Percentiles rank a stretch among this genome's conserved stretches.
Conservation (phyloP, 2,113 vertebrate genomes). For the Tinamus guttatus region DNA sequence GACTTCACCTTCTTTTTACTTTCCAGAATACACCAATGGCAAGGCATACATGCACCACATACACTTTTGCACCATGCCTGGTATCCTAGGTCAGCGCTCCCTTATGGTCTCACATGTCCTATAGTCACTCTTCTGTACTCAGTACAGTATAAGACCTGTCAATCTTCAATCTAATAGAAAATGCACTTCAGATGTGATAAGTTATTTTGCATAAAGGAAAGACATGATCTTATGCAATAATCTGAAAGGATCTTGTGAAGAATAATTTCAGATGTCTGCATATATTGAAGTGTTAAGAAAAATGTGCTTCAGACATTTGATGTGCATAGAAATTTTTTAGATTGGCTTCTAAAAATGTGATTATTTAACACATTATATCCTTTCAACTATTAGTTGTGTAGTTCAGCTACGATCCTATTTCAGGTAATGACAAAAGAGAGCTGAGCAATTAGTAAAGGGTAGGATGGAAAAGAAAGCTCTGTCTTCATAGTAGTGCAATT, state of each 20-base stretch:
- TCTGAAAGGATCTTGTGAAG: constrained; percentile 24
- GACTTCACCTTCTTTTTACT: not conserved
- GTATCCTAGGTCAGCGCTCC: not conserved
- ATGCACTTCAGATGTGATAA: not conserved
- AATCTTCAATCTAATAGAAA: not conserved
- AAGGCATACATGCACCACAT: not conserved
- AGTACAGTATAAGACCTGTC: not conserved
- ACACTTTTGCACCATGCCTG: not conserved
- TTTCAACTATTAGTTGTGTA: not conserved
- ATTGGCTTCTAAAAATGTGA: constrained; percentile 38
- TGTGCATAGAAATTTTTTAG: not conserved
- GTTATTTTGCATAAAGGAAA: constrained; percentile 41
- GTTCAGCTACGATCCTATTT: constrained; percentile 14
- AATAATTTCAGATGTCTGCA: constrained; percentile 43
- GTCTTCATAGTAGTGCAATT: not conserved
- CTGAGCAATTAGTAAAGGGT: not conserved
- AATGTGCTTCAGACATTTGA: not conserved
- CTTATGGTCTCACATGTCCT: accelerated
- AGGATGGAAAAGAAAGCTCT: not conserved
- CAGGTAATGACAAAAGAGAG: not conserved
- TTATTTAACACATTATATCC: constrained; percentile 3
- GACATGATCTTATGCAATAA: constrained; percentile 4
- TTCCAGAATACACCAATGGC: not conserved
- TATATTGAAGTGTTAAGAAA: not conserved
- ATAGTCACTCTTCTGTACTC: not conserved